These are phyloP conservation scores for Caretta caretta DNA, from an alignment of 2,113 vertebrate species.

Conservation along the genomic window DNA sequence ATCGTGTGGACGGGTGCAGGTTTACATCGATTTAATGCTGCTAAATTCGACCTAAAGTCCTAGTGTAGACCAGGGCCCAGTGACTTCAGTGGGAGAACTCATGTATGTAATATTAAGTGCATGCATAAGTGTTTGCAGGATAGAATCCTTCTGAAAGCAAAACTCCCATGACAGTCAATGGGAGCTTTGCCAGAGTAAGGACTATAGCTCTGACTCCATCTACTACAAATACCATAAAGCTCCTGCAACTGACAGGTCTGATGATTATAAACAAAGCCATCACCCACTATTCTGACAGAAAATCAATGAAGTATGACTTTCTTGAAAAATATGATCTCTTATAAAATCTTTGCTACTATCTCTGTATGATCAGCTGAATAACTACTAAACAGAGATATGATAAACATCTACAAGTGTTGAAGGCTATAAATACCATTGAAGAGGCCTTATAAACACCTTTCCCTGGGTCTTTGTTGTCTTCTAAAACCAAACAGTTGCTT, in stretches of 20 bases:
- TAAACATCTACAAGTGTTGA: accelerated
- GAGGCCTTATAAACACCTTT: background rate
- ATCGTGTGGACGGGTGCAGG: too few species aligned
- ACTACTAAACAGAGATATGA: background rate
- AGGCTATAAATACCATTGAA: background rate
- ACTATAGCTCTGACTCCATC: background rate
- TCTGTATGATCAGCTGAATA: background rate
- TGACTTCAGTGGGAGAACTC: background rate
- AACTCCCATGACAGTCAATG: accelerated
- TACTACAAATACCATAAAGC: background rate
- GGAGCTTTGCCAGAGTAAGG: background rate
- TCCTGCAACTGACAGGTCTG: background rate
- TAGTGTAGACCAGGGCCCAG: background rate
- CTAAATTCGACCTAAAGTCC: too few species aligned
- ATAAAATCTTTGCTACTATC: background rate
- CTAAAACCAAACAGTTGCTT: background rate
- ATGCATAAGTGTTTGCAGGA: background rate
- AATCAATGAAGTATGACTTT: conserved; percentile 36
- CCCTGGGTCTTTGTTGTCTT: background rate
- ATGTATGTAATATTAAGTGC: background rate
- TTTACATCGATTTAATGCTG: too few species aligned
- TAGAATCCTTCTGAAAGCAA: background rate
- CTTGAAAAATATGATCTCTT: background rate
- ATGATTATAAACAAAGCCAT: conserved; percentile 28
- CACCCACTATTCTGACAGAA: conserved; percentile 42